Percentiles rank a stretch among this genome's conserved stretches.
These are phyloP conservation scores for Coremacera marginata DNA, from an alignment of 2,888 invertebrate genomes.

Conservation along the genomic window DNA sequence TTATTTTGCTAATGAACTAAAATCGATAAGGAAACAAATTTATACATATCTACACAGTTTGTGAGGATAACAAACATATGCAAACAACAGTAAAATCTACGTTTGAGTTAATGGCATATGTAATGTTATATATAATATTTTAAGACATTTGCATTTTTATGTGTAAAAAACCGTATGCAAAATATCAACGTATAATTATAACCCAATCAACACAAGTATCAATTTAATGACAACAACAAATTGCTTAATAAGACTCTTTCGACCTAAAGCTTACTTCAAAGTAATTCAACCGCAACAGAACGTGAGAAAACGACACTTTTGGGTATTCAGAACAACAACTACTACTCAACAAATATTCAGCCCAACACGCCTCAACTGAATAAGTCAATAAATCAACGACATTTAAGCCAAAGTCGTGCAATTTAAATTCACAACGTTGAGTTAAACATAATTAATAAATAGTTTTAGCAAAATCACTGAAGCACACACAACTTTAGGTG, in stretches of 20 bases:
- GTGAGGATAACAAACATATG: too few species aligned
- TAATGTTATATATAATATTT: too few species aligned
- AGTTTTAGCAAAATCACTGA: background rate
- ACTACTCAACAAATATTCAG: background rate
- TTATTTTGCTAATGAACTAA: background rate
- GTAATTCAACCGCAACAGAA: background rate
- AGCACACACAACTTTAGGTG: background rate
- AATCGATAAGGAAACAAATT: background rate
- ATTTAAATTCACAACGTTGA: constrained; percentile 3
- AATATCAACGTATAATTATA: too few species aligned
- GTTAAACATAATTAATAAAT: constrained; percentile 1
- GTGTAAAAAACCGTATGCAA: too few species aligned
- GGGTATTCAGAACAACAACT: background rate
- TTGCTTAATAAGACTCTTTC: background rate
- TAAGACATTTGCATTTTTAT: too few species aligned
- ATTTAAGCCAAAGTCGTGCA: background rate
- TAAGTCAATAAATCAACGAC: background rate
- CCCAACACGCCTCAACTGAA: background rate
- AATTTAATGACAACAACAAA: background rate
- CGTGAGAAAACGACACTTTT: background rate
- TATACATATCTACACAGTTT: too few species aligned
- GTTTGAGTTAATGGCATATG: too few species aligned
- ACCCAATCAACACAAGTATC: too few species aligned
- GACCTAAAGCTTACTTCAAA: background rate
- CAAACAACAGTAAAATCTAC: too few species aligned